These are phyloP conservation scores for Phataginus tetradactyla DNA, from an alignment of 2,797 vertebrate genomes.

Conservation along the genomic window DNA sequence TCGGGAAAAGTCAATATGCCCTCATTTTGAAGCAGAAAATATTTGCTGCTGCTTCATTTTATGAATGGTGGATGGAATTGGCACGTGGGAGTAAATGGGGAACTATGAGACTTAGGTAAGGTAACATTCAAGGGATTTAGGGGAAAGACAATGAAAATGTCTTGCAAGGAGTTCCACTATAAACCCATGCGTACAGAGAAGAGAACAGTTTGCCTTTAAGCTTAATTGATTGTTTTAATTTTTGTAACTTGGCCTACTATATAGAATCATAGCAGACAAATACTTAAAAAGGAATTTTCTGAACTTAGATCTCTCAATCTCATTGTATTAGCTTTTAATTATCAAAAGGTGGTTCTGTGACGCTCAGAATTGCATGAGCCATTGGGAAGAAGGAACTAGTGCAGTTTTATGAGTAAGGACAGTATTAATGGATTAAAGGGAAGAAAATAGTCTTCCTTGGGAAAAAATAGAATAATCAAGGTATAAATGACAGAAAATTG, in stretches of 20 bases:
- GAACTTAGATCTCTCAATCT: background rate
- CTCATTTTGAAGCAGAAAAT: background rate
- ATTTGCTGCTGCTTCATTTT: background rate
- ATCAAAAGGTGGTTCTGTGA: background rate
- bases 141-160: background rate
- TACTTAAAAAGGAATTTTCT: constrained; percentile 26
- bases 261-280: constrained; percentile 10
- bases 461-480: background rate
- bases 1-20: background rate
- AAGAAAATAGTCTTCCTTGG: background rate
- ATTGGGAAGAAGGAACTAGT: background rate
- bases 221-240: background rate
- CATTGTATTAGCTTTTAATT: background rate
- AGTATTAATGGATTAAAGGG: background rate
- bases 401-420: background rate
- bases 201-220: background rate
- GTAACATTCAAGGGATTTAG: background rate
- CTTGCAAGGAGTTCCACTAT: background rate
- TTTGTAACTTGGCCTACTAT: background rate
- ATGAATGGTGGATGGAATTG: background rate
- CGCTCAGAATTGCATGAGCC: background rate
- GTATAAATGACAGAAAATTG: background rate
- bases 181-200: background rate
- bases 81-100: background rate
- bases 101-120: background rate